These are phyloP conservation scores for Scelioninae gen. 1 DNA, from an alignment of 2,888 invertebrate genomes.

Conservation along the genomic window DNA sequence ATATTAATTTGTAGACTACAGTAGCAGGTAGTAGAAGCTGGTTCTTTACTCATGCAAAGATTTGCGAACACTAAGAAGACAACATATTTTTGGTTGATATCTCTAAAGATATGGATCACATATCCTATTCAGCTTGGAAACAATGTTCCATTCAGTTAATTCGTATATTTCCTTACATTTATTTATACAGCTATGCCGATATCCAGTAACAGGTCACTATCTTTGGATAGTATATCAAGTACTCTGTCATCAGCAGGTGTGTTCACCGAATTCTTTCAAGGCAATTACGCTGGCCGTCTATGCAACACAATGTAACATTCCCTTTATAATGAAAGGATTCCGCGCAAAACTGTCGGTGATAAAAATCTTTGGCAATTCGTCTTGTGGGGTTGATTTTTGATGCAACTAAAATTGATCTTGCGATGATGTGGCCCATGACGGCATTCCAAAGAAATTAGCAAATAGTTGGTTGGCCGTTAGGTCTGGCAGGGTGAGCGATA, in stretches of 20 bases:
- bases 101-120: too few relatives aligned
- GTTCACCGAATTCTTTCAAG: conserved; percentile 25
- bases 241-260: conserved; percentile 49
- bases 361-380: conserved; percentile 66
- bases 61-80: too few relatives aligned
- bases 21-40: too few relatives aligned
- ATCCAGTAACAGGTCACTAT: too few relatives aligned
- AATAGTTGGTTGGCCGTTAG: conserved; percentile 77
- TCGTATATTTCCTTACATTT: too few relatives aligned
- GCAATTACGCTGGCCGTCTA: conserved; percentile 39
- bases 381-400: conserved; percentile 61
- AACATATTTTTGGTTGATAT: too few relatives aligned
- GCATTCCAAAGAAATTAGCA: conserved; percentile 80
- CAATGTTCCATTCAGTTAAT: too few relatives aligned
- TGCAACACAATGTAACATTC: conserved; percentile 36
- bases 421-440: conserved; percentile 67
- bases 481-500: conserved; percentile 76
- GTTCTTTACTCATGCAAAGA: too few relatives aligned
- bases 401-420: conserved; percentile 66
- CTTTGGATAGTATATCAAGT: too few relatives aligned
- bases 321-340: conserved; percentile 56
- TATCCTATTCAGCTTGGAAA: too few relatives aligned
- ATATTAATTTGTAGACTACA: too few relatives aligned
- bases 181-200: too few relatives aligned
- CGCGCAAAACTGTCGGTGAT: conserved; percentile 55